phyloP scores from a whole-genome alignment of 2,797 vertebrate genomes.

The Florisuga fusca region DNA sequence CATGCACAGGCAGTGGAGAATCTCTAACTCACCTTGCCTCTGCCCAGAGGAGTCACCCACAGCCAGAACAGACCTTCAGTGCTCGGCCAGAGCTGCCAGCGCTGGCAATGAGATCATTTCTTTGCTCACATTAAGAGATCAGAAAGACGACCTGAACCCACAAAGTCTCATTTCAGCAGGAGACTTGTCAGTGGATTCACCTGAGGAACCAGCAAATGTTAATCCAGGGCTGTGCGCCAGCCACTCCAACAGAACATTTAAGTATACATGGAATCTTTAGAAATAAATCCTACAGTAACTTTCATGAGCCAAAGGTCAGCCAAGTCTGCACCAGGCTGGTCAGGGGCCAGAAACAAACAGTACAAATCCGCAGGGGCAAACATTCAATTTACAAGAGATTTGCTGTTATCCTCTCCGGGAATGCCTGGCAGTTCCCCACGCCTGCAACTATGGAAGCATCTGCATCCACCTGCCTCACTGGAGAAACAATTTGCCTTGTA shows the following conservation, averaged over 20 bases:
- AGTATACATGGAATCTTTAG: constrained; percentile 35
- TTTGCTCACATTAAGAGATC: neutral
- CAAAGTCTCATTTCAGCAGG: neutral
- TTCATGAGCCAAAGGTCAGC: constrained; percentile 4
- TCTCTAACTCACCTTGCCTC: neutral
- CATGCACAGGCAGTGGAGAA: neutral
- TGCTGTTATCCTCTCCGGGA: neutral
- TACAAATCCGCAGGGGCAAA: neutral
- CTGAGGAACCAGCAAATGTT: constrained; percentile 6
- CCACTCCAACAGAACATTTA: neutral
- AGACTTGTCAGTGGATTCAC: neutral
- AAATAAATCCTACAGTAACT: constrained; percentile 42
- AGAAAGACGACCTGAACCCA: neutral
- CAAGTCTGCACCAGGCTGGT: neutral
- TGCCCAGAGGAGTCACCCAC: neutral
- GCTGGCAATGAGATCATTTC: neutral
- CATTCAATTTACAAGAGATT: neutral
- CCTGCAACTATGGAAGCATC: neutral
- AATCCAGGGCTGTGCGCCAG: neutral
- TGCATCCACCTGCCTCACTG: neutral
- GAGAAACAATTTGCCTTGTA: neutral
- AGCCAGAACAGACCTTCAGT: neutral
- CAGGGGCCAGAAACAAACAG: neutral
- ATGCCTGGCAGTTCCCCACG: neutral
- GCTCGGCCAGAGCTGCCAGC: neutral